Percentiles rank a stretch among this genome's conserved stretches.
phyloP scores from a whole-genome alignment of 53 echinoderm and acorn worm species.

The Zoroaster sp. region DNA sequence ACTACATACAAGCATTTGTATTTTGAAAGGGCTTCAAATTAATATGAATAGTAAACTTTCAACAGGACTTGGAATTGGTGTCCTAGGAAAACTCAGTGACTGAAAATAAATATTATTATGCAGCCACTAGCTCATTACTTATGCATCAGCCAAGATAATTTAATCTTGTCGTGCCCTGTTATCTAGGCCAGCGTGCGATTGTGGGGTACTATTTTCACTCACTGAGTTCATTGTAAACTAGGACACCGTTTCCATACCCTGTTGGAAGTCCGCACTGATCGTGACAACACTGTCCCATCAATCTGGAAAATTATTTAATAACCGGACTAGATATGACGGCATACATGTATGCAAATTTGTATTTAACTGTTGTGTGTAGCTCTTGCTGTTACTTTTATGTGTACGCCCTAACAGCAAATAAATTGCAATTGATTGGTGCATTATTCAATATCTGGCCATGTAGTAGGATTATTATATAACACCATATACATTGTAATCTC shows the following conservation, averaged over 20 bases:
- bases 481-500: neutral
- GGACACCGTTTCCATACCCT: too few species aligned
- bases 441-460: neutral
- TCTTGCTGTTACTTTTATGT: neutral
- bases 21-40: too few species aligned
- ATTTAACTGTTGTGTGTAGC: constrained; percentile 3
- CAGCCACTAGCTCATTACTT: neutral
- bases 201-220: too few species aligned
- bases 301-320: neutral
- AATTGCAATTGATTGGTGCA: neutral
- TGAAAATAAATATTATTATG: too few species aligned
- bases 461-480: neutral
- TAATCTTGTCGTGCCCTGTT: too few species aligned
- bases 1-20: neutral
- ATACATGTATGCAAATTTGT: constrained; percentile 18
- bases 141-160: too few species aligned
- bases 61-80: too few species aligned
- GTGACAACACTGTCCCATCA: neutral
- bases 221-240: too few species aligned
- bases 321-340: neutral
- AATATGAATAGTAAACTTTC: too few species aligned
- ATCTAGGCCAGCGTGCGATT: too few species aligned
- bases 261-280: too few species aligned
- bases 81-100: too few species aligned
- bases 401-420: neutral